Base-by-base conservation (phyloP, 2,888 invertebrate genomes). In the Monopis laevigella region DNA sequence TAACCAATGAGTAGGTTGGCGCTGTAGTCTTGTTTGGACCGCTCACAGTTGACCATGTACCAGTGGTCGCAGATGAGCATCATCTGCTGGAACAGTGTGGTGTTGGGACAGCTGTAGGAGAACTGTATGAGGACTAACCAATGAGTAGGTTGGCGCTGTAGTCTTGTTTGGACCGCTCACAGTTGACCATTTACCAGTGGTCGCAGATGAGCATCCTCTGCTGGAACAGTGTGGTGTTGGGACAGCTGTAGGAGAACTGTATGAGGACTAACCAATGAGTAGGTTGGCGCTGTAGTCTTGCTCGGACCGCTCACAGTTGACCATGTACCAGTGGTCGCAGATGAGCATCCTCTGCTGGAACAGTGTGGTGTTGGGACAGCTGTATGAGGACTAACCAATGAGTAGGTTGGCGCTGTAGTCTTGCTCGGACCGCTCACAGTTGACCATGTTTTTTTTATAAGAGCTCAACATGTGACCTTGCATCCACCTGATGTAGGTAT, bases 291-390 rank as follows among this genome's bases (percentile, higher is more conserved):
- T 77, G 56, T 89, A 90, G 56, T 88, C 86, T 43, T 73, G 69
- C 54, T 87, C 86, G 0, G 89, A 85, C 61, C 83, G 84, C 53
- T 87, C 87, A 55, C 90, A 90, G 68, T 90, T 88, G 44, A 90
- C 90, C 89, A 90, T 89, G 64, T 90, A 90, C 90, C 87, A 88
- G 61, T 91, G 90, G 66, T 90, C 90, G 59, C 90, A 91, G 59
- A 91, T 86, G 46, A 90, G 80, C 89, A 90, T 90, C 35, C 90
- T 75, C 63, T 90, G 90, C 62, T 90, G 90, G 74, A 90, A 90
- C 40, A 90, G 82, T 5, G 90, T 90, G 29, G 88, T 88, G 67
- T 90, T 89, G 17, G 90, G 90, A 52, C 91, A 91, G 16, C 86
- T 82, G 68, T 90, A 90, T 66, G 87, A 89, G 70, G 89, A 91